Evolutionary conservation across 92 coral and sea anemone species (phyloP).

Genomic region (Isaurus tuberculatus): DNA sequence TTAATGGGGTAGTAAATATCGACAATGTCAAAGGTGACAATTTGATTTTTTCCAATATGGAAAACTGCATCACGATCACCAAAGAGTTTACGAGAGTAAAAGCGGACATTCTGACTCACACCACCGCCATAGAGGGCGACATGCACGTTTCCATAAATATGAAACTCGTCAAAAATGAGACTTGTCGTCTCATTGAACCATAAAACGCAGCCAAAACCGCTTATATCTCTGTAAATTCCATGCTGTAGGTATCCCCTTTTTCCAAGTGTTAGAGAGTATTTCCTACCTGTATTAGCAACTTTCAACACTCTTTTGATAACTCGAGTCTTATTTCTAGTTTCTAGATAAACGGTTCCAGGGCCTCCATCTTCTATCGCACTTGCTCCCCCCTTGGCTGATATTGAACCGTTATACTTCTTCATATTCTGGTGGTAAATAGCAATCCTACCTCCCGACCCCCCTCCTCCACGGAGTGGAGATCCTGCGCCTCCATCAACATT

Average conservation of each 20-base stretch:
- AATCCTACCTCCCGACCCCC: constrained; percentile 79
- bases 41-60: constrained; percentile 70
- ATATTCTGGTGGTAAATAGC: constrained; percentile 69
- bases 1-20: constrained; percentile 76
- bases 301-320: constrained; percentile 58
- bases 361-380: constrained; percentile 68
- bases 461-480: constrained; percentile 68
- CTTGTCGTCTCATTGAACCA: constrained; percentile 67
- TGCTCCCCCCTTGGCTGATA: constrained; percentile 76
- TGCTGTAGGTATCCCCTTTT: constrained; percentile 55
- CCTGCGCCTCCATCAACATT: constrained; percentile 75
- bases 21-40: constrained; percentile 67
- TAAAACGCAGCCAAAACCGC: constrained; percentile 59
- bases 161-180: constrained; percentile 66
- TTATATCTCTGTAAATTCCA: constrained; percentile 67
- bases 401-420: constrained; percentile 74
- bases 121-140: constrained; percentile 70
- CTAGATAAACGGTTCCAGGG: constrained; percentile 77
- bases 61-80: constrained; percentile 75
- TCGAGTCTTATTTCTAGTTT: constrained; percentile 60
- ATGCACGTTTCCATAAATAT: constrained; percentile 75
- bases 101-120: constrained; percentile 49
- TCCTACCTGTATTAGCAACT: constrained; percentile 66
- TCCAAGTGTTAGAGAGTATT: constrained; percentile 61
- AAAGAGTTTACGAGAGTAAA: constrained; percentile 54